Evolutionary conservation across 2,888 invertebrate species (phyloP), one percentile per base, ranked within the genome.

Genomic region (Latrodectus hesperus): DNA sequence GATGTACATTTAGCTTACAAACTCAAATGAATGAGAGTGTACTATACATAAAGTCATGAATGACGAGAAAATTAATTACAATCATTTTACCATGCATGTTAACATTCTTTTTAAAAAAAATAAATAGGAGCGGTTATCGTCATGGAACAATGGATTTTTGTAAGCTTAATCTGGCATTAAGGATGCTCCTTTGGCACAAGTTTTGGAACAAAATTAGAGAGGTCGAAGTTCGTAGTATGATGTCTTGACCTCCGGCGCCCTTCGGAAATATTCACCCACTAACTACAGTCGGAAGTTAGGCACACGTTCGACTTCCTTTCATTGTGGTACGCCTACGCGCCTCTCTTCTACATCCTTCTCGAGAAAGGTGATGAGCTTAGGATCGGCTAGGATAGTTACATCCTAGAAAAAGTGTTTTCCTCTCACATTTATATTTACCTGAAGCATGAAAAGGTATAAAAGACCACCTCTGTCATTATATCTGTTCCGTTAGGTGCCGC

Each of bases 211-310:
- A 67, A 71, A 38, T 38, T 38, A 38, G 38, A 38, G 38, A 80
- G 85, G 70, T 80, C 55, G 80, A 71, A 51, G 65, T 17, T 14
- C 22, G 68, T 17, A 68, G 17, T 14, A 22, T 38, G 55, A 22
- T 60, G 71, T 64, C 60, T 76, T 64, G 75, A 22, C 76, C 70
- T 71, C 75, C 17, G 53, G 55, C 51, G 75, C 55, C 82, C 79
- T 52, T 68, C 38, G 6, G 38, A 22, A 55, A 74, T 55, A 22
- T 78, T 16, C 22, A 52, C 75, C 22, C 80, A 53, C 80, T 86
- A 86, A 86, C 85, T 17, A 80, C 76, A 75, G 64, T 86, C 85
- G 85, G 85, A 86, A 80, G 85, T 80, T 26, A 8, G 64, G 75
- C 85, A 86, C 85, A 80, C 85, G 79, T 75, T 53, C 53, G 17